These are phyloP conservation scores for Mylabris phalerata DNA, from an alignment of 1,140 invertebrate species.

Conservation along the genomic window DNA sequence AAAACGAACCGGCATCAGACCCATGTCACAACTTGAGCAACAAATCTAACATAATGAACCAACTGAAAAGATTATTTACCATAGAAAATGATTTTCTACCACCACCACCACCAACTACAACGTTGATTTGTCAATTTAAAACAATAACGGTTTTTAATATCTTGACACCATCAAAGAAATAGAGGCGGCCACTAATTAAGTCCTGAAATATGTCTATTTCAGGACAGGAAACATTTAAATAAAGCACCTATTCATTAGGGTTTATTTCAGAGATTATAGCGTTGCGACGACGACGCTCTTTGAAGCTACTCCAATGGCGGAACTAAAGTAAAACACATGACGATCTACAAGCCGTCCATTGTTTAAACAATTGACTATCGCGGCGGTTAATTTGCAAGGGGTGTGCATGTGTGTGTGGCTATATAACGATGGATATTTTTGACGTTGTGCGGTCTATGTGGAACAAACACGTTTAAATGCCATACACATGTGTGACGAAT, in stretches of 20 bases:
- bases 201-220: slow-evolving; percentile 28
- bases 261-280: slow-evolving; percentile 23
- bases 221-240: slow-evolving; percentile 31
- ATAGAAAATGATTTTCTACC: too few relatives aligned
- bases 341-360: slow-evolving; percentile 26
- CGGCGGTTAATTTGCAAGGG: slow-evolving; percentile 22
- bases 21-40: too few relatives aligned
- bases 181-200: slow-evolving; percentile 22
- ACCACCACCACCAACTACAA: too few relatives aligned
- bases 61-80: too few relatives aligned
- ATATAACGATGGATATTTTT: slow-evolving; percentile 2
- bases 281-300: slow-evolving; percentile 18
- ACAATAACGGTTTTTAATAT: neutral
- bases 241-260: slow-evolving; percentile 31
- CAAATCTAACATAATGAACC: too few relatives aligned
- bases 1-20: too few relatives aligned
- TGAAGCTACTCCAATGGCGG: slow-evolving; percentile 21
- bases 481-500: slow-evolving; percentile 23
- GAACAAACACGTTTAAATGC: slow-evolving; percentile 23
- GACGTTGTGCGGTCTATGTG: slow-evolving; percentile 18
- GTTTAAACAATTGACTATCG: slow-evolving; percentile 29
- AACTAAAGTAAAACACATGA: slow-evolving; percentile 30
- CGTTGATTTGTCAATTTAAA: too few relatives aligned
- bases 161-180: slow-evolving; percentile 26
- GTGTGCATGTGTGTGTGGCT: slow-evolving; percentile 1